Conservation (phyloP, 53 echinoderm and acorn worm genomes). For the Holothuria leucospilota region DNA sequence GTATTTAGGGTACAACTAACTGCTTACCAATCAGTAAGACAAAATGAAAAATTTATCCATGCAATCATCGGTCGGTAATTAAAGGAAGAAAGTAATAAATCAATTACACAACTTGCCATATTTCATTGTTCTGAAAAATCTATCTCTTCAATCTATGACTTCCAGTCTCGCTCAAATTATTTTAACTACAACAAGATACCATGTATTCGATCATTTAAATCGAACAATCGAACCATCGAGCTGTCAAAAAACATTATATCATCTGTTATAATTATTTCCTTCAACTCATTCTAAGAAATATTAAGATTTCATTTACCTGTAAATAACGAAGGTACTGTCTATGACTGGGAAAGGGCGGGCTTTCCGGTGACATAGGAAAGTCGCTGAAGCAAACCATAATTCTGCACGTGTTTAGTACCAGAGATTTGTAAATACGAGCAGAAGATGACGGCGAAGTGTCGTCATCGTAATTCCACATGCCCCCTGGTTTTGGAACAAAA, state of each 20-base stretch:
- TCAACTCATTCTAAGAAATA: not conserved
- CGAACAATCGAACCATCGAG: no score
- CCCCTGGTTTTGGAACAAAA: conserved; percentile 42
- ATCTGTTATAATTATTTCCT: not conserved
- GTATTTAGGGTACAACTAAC: no score
- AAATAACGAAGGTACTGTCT: not conserved
- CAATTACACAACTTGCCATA: no score
- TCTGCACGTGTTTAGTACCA: conserved; percentile 64
- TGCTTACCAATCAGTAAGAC: no score
- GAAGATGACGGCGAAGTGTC: conserved; percentile 19
- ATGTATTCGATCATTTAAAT: no score
- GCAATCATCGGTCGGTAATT: no score
- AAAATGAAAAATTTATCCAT: no score
- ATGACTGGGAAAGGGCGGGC: conserved; percentile 47
- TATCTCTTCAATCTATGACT: no score
- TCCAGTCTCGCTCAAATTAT: no score
- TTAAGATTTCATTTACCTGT: not conserved
- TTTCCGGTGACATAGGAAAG: conserved; percentile 72
- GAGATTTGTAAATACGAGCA: conserved; percentile 62
- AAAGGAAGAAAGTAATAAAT: no score
- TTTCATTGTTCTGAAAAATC: no score
- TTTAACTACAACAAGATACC: no score
- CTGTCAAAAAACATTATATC: not conserved
- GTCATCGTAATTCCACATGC: conserved; percentile 73
- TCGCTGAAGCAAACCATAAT: conserved; percentile 74